phyloP scores from a whole-genome alignment of 2,888 invertebrate species.

The Eupithecia subumbrata region DNA sequence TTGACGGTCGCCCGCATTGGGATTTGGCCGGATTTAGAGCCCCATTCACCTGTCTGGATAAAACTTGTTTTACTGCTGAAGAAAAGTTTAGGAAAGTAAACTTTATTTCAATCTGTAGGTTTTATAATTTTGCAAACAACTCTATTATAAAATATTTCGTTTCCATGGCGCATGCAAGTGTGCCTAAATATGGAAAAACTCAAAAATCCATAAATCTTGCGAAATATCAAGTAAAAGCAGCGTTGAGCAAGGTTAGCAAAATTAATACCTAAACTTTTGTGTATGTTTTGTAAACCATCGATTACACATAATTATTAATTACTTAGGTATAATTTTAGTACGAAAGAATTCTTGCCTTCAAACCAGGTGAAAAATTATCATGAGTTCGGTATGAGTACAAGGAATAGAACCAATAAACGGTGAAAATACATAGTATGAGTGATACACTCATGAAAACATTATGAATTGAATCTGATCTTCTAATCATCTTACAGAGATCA shows the following conservation, averaged over 20 bases:
- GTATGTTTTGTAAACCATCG: too few species aligned
- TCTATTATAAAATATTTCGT: background rate
- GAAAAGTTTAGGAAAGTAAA: background rate
- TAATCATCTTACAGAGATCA: background rate
- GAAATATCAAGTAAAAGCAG: background rate
- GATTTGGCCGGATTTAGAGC: background rate
- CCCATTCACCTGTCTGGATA: conserved; percentile 2
- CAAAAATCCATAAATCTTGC: background rate
- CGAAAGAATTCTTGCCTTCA: too few species aligned
- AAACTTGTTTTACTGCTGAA: conserved; percentile 2
- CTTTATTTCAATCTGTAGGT: background rate
- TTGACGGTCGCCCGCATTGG: background rate
- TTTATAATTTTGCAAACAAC: background rate
- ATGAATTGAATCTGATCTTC: background rate
- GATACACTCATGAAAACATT: too few species aligned
- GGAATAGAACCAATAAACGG: too few species aligned
- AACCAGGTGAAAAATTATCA: too few species aligned
- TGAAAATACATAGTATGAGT: too few species aligned
- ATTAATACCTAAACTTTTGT: background rate
- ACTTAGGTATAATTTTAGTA: too few species aligned
- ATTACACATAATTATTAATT: too few species aligned
- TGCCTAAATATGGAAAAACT: too few species aligned
- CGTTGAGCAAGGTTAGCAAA: too few species aligned
- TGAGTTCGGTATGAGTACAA: too few species aligned
- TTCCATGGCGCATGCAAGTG: background rate